phyloP scores from a whole-genome alignment of 2,888 invertebrate genomes.

The Dinocampus coccinellae region DNA sequence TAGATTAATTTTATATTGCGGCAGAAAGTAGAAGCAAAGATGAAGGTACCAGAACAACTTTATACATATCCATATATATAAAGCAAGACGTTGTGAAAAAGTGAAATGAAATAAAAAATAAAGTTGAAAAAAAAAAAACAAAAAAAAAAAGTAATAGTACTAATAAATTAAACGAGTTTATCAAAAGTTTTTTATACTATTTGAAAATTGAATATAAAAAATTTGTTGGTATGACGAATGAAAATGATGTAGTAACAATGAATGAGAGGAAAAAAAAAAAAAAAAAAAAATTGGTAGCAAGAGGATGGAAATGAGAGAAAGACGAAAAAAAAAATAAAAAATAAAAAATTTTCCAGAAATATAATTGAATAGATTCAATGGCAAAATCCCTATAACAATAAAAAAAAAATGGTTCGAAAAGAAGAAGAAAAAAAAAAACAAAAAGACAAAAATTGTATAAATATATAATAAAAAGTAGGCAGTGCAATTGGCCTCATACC shows the following conservation, averaged over 20 bases:
- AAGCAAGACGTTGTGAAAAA: neutral
- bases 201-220: neutral
- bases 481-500: conserved; percentile 56
- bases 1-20: conserved; percentile 5
- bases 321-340: too few species aligned
- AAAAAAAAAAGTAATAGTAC: neutral
- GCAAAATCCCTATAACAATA: too few species aligned
- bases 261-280: neutral
- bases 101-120: neutral
- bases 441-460: neutral
- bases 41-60: neutral
- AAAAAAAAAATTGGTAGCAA: neutral
- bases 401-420: conserved; percentile 19
- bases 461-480: conserved; percentile 1
- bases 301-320: neutral
- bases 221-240: neutral
- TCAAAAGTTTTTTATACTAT: conserved; percentile 1
- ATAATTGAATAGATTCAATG: too few species aligned
- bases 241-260: neutral
- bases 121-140: neutral
- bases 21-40: neutral
- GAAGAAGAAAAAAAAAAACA: conserved; percentile 20
- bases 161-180: neutral
- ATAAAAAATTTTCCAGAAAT: too few species aligned
- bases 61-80: neutral